These are phyloP conservation scores for Camponotus vicinus DNA, from an alignment of 1,140 invertebrate genomes.

Conservation along the genomic window DNA sequence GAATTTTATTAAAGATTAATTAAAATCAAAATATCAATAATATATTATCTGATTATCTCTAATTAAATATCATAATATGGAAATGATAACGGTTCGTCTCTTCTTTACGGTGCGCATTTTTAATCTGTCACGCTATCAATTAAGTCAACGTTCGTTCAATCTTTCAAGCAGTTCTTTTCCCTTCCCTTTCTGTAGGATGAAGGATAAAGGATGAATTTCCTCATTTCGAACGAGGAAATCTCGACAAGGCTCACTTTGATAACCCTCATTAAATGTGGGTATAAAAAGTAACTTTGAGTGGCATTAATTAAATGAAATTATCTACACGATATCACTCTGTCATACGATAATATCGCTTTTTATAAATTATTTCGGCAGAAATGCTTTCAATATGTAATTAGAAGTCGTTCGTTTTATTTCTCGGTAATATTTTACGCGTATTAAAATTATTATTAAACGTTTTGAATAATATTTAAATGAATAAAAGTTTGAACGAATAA, in stretches of 20 bases:
- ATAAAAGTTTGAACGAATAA: constrained; percentile 17
- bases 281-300: constrained; percentile 50
- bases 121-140: constrained; percentile 20
- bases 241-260: constrained; percentile 39
- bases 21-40: neutral
- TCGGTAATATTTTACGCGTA: constrained; percentile 10
- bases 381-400: constrained; percentile 27
- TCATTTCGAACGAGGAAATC: constrained; percentile 12
- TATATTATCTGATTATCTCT: neutral
- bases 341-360: constrained; percentile 26
- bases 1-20: constrained; percentile 4
- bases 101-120: neutral
- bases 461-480: constrained; percentile 6
- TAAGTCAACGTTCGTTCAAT: constrained; percentile 21
- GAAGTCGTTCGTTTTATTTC: neutral
- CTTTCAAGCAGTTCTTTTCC: constrained; percentile 38
- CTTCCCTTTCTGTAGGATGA: neutral
- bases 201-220: constrained; percentile 13
- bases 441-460: neutral
- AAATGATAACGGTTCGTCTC: neutral
- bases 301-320: constrained; percentile 50
- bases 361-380: neutral
- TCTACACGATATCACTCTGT: neutral
- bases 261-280: constrained; percentile 25
- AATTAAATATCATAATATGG: neutral